Percentiles rank a stretch among this genome's conserved stretches.
Conservation (phyloP, 2,888 invertebrate genomes). For the Marasmarcha lunaedactyla region DNA sequence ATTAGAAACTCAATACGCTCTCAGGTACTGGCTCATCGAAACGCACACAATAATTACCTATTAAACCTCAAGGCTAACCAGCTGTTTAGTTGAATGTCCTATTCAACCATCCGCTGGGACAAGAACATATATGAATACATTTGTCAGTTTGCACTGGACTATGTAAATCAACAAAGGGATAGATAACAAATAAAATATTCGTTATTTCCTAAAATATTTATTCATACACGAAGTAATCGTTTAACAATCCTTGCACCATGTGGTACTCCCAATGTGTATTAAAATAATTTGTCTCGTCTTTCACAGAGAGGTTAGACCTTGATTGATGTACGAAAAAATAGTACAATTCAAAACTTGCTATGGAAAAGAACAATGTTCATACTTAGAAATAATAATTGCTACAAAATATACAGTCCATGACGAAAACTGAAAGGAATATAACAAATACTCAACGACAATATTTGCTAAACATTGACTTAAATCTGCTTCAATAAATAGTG, state of each 20-base stretch:
- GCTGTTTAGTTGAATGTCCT: no score
- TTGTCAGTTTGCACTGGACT: no score
- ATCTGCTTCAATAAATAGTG: constrained; percentile 20
- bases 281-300: background rate
- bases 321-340: background rate
- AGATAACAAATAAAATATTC: no score
- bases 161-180: no score
- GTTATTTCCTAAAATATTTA: constrained; percentile 47
- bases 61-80: no score
- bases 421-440: constrained; percentile 8
- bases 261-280: constrained; percentile 25
- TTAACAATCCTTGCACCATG: constrained; percentile 48
- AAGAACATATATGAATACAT: no score
- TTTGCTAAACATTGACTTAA: constrained; percentile 6
- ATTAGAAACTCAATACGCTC: no score
- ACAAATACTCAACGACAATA: background rate
- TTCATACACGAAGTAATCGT: constrained; percentile 37
- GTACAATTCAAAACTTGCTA: background rate
- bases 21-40: no score
- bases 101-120: no score
- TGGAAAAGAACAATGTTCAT: background rate
- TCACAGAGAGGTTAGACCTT: background rate
- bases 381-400: background rate
- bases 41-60: no score
- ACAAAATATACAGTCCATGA: constrained; percentile 19